Conservation (phyloP, 2,797 vertebrate species). For the Buceros bicornis region DNA sequence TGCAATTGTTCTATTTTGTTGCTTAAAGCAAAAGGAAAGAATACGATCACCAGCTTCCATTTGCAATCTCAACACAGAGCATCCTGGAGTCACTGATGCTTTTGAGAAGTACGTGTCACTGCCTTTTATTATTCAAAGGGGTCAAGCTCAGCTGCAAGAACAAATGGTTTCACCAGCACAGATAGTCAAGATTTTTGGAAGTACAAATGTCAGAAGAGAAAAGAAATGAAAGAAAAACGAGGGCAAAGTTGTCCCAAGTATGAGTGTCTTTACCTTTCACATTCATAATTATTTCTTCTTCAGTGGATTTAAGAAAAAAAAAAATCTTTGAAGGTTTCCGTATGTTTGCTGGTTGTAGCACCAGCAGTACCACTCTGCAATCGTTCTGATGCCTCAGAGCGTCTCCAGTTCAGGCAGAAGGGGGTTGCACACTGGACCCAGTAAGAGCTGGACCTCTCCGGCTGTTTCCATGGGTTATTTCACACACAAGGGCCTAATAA, state of each 20-base stretch:
- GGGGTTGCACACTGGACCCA: fast-evolving
- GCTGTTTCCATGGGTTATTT: not conserved
- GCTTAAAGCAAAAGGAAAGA: not conserved
- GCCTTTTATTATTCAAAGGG: not conserved
- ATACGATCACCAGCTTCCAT: not conserved
- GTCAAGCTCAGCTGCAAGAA: not conserved
- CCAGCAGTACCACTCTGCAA: not conserved
- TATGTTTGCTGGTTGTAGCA: not conserved
- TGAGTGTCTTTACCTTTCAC: not conserved
- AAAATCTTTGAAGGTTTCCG: not conserved
- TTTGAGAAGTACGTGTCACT: not conserved
- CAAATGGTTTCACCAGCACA: not conserved
- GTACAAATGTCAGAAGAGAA: not conserved
- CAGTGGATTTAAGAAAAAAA: not conserved
- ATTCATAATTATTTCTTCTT: not conserved
- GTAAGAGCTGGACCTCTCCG: not conserved
- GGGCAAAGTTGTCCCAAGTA: not conserved
- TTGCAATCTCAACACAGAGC: not conserved
- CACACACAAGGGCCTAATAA: not conserved
- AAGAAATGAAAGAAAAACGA: not conserved
- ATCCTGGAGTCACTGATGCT: not conserved
- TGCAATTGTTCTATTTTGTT: not conserved
- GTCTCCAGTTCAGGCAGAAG: not conserved
- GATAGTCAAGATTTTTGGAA: not conserved
- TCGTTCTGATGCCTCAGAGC: not conserved